Percentiles rank a stretch among this genome's conserved stretches.
These are phyloP conservation scores for Anguilla obscura DNA, from an alignment of 2,797 vertebrate species.

Conservation along the genomic window DNA sequence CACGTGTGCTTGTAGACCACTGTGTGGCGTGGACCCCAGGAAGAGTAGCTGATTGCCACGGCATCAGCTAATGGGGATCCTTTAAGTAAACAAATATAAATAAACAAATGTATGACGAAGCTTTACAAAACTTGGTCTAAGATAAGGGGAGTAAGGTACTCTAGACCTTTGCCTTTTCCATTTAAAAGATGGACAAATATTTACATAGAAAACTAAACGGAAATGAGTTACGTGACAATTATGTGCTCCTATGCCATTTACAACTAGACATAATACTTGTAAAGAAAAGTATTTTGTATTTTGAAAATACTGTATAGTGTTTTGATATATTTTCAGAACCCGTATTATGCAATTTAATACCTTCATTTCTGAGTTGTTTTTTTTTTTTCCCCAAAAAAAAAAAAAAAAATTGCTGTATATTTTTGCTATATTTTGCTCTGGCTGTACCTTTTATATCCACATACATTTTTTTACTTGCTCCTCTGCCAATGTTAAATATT, in stretches of 20 bases:
- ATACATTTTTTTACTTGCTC: constrained; percentile 50
- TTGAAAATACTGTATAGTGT: too few species aligned
- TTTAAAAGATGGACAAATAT: neutral
- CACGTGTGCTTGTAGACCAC: too few species aligned
- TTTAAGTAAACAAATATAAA: too few species aligned
- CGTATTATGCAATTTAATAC: neutral
- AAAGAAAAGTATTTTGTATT: too few species aligned
- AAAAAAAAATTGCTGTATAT: neutral
- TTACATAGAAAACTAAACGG: neutral
- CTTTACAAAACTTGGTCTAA: neutral
- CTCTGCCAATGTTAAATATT: constrained; percentile 40
- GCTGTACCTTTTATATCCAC: constrained; percentile 42
- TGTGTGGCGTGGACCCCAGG: too few species aligned
- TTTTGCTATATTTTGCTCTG: neutral
- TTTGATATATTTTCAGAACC: too few species aligned
- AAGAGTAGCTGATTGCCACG: too few species aligned
- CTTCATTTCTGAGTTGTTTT: neutral
- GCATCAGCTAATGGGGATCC: too few species aligned
- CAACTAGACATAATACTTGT: too few species aligned
- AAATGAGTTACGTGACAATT: neutral
- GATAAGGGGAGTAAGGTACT: neutral
- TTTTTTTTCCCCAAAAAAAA: neutral
- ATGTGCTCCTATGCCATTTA: too few species aligned
- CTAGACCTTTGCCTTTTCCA: neutral
- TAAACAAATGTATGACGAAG: neutral